Base-by-base conservation (phyloP, 1,140 invertebrate species). In the Cyphomyrmex costatus region DNA sequence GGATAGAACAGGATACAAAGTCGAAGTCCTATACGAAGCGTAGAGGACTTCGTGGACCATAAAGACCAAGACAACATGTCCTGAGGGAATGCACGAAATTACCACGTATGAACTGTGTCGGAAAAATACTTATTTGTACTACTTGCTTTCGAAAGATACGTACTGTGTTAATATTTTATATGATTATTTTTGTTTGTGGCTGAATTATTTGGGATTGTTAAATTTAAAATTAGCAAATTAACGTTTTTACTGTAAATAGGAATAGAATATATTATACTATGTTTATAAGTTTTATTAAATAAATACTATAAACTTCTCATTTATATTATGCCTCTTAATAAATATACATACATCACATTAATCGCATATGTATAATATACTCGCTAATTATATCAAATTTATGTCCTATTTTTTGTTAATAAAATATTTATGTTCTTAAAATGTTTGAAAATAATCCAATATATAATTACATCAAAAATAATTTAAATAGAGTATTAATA, bases 41-140 rank as follows among this genome's bases (percentile, higher is more conserved):
- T 60, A 73, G 19, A 83, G 53, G 24, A 83, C 53, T 83, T 49
- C 7, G 36, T 58, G 68, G 68, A 33, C 36, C 36, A 46, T 83
- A 83, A 83, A 83, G 36, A 83, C 36, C 36, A 36, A 49, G 68
- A 73, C 42, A 60, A 74, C 36, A 24, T 73, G 24, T 6, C 79
- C 68, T 19, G 36, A 60, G 68, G n/a, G 24, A 74, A 56, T 24
- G 21, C 46, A 27, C 27, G 14, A 83, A 74, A 73, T 74, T 83
- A 83, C 19, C 68, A 49, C 51, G 36, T 70, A 56, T 27, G 24
- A 21, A 70, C 53, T 24, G 14, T 19, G 46, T 68, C 46, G 77
- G 53, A 74, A 83, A 60, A 83, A 73, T 73, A 46, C 24, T 46
- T 24, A 7, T 42, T 80, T 19, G 51, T 36, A 5, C 51, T 60